Conservation (phyloP, 2,888 invertebrate species). For the Callimorpha dominula region DNA sequence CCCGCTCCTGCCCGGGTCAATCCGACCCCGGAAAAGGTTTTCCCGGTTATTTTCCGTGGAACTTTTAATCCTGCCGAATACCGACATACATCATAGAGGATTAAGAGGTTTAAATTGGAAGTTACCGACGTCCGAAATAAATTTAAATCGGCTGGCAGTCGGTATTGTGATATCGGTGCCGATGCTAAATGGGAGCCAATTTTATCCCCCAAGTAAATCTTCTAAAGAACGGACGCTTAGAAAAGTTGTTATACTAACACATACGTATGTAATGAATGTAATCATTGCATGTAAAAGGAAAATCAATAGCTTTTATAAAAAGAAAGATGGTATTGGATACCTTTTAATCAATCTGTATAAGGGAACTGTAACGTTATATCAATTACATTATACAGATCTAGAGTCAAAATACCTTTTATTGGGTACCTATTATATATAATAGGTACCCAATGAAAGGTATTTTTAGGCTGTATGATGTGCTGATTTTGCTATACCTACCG, state of each 20-base stretch:
- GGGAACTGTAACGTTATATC: not conserved
- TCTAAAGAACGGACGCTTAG: conserved; percentile 66
- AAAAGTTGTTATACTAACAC: conserved; percentile 57
- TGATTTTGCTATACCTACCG: no score
- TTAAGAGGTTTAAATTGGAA: conserved; percentile 88
- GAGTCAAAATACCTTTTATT: no score
- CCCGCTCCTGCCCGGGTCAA: conserved; percentile 84
- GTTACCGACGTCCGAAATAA: conserved; percentile 87
- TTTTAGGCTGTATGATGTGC: no score
- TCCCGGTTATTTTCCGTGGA: conserved; percentile 87
- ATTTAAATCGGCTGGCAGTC: conserved; percentile 86
- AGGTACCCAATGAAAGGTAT: no score
- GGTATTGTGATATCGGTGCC: conserved; percentile 85
- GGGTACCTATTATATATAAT: no score
- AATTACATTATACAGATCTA: not conserved
- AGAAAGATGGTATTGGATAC: conserved; percentile 12
- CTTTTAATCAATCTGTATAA: not conserved
- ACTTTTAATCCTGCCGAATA: conserved; percentile 87
- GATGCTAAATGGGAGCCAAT: conserved; percentile 84
- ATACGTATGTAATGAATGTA: conserved; percentile 44
- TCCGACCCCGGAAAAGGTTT: conserved; percentile 86
- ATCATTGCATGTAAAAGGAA: conserved; percentile 13
- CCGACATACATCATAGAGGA: conserved; percentile 87
- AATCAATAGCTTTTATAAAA: not conserved
- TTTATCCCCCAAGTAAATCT: conserved; percentile 81